Base-by-base conservation (phyloP, 2,888 invertebrate genomes). In the Acrobasis suavella region DNA sequence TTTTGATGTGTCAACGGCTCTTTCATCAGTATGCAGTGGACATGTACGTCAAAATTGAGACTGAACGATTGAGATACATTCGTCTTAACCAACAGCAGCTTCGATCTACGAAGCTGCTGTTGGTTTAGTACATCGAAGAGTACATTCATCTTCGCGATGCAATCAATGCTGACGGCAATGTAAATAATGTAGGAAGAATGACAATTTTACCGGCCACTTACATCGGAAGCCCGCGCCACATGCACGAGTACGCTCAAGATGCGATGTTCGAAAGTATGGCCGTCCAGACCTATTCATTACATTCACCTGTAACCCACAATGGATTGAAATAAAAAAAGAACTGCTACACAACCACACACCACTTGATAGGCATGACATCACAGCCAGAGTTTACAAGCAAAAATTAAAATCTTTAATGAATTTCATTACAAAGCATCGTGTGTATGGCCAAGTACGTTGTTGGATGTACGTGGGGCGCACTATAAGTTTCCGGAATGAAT, bases 151-250 rank as follows among this genome's bases (percentile, higher is more conserved):
- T 32, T 32, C 32, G 32, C 32, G 32, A 32, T 32, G 32, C 32
- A 6, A 32, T 32, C 2, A 32, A 32, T 32, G 32, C 32, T 32
- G 32, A 32, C 7, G 32, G 32, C 32, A 32, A 32, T 32, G 32
- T 7, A 32, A 32, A 32, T 7, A 32, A 32, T 32, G 32, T 32
- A 32, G 32, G 32, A 32, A 70, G 63, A 58, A 60, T 69, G 50
- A 65, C 66, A 54, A 73, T 76, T 67, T 61, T 77, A 9, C 74
- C 77, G 55, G 60, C 74, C 3, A 66, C 63, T 14, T 63, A 64
- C 52, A 62, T 64, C 32, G 58, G 62, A 50, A 66, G 66, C 38
- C 66, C 66, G 10, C 54, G 68, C 10, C 62, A 68, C 54, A 62
- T 65, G 56, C 68, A 68, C 14, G 64, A 68, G 62, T 64, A 68